Base-by-base conservation (phyloP, 1,140 invertebrate species). In the Gonatopus flavifemur region DNA sequence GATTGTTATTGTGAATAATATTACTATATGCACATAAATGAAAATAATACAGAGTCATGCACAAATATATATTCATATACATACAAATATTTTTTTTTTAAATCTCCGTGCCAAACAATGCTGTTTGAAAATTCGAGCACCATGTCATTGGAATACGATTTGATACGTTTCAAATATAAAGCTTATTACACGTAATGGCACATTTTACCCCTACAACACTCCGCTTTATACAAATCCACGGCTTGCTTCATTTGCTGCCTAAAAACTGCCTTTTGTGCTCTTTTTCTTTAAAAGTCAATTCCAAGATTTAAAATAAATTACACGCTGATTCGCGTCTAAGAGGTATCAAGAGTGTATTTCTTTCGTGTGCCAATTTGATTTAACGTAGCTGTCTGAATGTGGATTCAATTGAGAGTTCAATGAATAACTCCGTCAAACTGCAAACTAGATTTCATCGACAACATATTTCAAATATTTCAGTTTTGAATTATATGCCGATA, bases 131-230 rank as follows among this genome's bases (percentile, higher is more conserved):
- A 33, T 40, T 31, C 22, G 54, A 64, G 59, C 62, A 64, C 62
- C 57, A 52, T 52, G 30, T 55, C 32, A 47, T 42, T 55, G 31
- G 22, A 37, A 58, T 49, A 39, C 25, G 25, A 8, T 6, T 47
- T 25, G 35, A 42, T 58, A 52, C n/a, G n/a, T n/a, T 51, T 55
- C 55, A 61, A 42, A 44, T 31, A 59, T 52, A 55, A 66, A 50
- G 53, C 16, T 57, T 49, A 52, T 16, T 64, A 46, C 55, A 49
- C 43, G 49, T 55, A 61, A 67, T 67, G 65, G 65, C 65, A 67
- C 65, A 50, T 59, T 46, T 30, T 24, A 33, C 30, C 49, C 16
- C 9, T 52, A n/a, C n/a, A n/a, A n/a, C 33, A 18, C 36, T 46
- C 55, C 24, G 43, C 50, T 62, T 48, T 63, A 59, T 55, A 64